Evolutionary conservation across 1,140 invertebrate genomes (phyloP).

Genomic region (Aphidius gifuensis): DNA sequence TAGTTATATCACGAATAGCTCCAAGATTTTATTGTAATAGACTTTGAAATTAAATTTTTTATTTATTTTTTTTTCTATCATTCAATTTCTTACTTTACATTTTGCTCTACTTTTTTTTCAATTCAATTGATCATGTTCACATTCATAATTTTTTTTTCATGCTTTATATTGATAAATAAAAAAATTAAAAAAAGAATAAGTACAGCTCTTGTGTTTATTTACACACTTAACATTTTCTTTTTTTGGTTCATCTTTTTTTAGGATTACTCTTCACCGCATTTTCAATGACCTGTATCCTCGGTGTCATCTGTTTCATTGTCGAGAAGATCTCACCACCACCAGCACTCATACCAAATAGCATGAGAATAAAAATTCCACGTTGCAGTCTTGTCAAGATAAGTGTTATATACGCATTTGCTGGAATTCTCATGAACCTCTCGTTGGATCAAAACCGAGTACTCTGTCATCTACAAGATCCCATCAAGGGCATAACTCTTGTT

Average conservation of each 20-base stretch:
- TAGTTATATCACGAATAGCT: too few relatives aligned
- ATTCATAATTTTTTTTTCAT: not conserved
- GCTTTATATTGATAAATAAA: too few relatives aligned
- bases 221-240: not conserved
- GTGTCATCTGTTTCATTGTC: conserved; percentile 34
- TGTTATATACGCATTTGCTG: conserved; percentile 41
- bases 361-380: conserved; percentile 41
- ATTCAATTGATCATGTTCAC: too few relatives aligned
- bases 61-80: too few relatives aligned
- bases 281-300: conserved; percentile 37
- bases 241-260: conserved; percentile 20
- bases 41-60: too few relatives aligned
- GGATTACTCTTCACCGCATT: conserved; percentile 43
- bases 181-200: not conserved
- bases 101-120: too few relatives aligned
- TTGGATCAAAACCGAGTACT: conserved; percentile 54
- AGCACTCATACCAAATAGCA: conserved; percentile 44
- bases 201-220: not conserved
- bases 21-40: too few relatives aligned
- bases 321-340: conserved; percentile 44
- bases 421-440: conserved; percentile 43
- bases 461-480: conserved; percentile 62
- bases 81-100: too few relatives aligned
- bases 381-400: conserved; percentile 44
- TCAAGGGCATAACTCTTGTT: conserved; percentile 59